Evolutionary conservation across 2,113 vertebrate species (phyloP).

Genomic region (Toxotes jaculatrix): DNA sequence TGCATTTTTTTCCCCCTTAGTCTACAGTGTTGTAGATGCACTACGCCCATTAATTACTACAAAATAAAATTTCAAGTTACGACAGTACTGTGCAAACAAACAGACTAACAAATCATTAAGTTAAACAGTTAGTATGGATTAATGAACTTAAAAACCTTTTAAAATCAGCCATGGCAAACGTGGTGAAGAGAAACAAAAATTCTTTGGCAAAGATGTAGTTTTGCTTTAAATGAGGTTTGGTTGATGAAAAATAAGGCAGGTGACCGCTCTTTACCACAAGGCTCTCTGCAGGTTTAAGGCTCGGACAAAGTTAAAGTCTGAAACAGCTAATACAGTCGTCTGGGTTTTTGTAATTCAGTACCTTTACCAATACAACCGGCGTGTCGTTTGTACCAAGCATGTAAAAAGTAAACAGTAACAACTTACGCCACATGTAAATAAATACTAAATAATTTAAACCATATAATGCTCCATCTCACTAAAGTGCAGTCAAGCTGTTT

Average conservation of each 20-base stretch:
- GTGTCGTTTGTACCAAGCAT: conserved; percentile 19
- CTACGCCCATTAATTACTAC: conserved; percentile 28
- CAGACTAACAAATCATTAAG: neutral
- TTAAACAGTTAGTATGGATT: conserved; percentile 16
- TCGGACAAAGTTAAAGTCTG: conserved; percentile 31
- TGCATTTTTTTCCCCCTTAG: neutral
- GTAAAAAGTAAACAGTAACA: conserved; percentile 4
- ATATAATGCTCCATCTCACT: conserved; percentile 26
- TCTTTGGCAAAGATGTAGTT: conserved; percentile 75
- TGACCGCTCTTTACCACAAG: conserved; percentile 34
- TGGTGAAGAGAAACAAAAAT: conserved; percentile 47
- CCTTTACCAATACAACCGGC: conserved; percentile 10
- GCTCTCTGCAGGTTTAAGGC: conserved; percentile 64
- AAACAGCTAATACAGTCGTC: conserved; percentile 7
- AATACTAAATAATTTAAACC: conserved; percentile 61
- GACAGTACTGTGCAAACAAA: conserved; percentile 51
- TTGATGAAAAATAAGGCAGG: conserved; percentile 56
- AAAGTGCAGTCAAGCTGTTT: conserved; percentile 35
- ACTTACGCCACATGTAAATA: conserved; percentile 37
- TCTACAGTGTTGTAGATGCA: conserved; percentile 27
- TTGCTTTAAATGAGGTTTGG: conserved; percentile 41
- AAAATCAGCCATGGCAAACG: conserved; percentile 32
- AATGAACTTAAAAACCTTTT: conserved; percentile 35
- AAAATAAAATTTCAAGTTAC: conserved; percentile 45
- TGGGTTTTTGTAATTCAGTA: neutral